Conservation (phyloP, 1,140 invertebrate genomes). For the Antheraea pernyi region DNA sequence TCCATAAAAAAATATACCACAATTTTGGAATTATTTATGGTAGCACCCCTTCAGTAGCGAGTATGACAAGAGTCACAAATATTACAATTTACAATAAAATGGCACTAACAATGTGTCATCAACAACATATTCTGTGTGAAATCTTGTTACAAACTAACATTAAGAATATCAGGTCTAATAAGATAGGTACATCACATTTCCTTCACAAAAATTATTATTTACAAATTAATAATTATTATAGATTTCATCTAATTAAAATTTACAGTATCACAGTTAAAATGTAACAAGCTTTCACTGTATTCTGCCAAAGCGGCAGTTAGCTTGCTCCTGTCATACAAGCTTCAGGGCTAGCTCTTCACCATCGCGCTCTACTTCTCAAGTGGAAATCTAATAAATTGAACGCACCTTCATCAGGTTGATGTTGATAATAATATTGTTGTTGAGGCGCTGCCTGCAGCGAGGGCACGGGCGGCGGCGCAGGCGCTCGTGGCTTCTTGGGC, state of each 20-base stretch:
- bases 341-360: constrained; percentile 80
- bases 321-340: constrained; percentile 80
- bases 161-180: constrained; percentile 69
- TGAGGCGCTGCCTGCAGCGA: constrained; percentile 68
- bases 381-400: constrained; percentile 80
- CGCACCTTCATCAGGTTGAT: constrained; percentile 79
- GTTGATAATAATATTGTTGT: constrained; percentile 79
- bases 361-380: constrained; percentile 79
- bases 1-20: constrained; percentile 78
- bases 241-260: constrained; percentile 76
- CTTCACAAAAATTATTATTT: constrained; percentile 60
- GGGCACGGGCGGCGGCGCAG: constrained; percentile 70
- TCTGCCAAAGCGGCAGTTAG: constrained; percentile 59
- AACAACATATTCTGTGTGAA: constrained; percentile 71
- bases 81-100: constrained; percentile 78
- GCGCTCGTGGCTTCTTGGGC: constrained; percentile 76
- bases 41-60: constrained; percentile 80
- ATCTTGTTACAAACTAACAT: constrained; percentile 79
- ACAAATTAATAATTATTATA: constrained; percentile 70
- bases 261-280: constrained; percentile 79
- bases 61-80: constrained; percentile 80
- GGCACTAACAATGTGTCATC: constrained; percentile 78
- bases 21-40: constrained; percentile 80
- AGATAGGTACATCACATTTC: constrained; percentile 71
- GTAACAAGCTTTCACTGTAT: constrained; percentile 76